Conservation (phyloP, 2,888 invertebrate species). For the Erebia aethiops region DNA sequence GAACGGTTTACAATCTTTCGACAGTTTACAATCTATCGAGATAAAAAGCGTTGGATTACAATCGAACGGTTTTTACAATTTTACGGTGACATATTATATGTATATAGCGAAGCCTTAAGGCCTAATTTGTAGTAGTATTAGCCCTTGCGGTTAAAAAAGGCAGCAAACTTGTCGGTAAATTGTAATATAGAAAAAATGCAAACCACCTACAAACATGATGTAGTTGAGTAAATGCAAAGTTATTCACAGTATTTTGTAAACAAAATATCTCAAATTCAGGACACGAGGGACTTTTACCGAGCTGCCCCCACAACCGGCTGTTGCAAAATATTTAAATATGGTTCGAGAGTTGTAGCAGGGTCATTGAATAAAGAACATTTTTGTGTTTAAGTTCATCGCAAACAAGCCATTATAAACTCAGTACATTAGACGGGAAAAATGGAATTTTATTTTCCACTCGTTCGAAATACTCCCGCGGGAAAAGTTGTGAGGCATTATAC, state of each 20-base stretch:
- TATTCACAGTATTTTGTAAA: not conserved
- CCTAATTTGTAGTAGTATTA: too few relatives aligned
- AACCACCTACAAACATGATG: too few relatives aligned
- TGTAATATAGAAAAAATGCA: too few relatives aligned
- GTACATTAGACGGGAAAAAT: slow-evolving; percentile 15
- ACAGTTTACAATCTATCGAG: too few relatives aligned
- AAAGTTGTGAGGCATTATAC: slow-evolving; percentile 7
- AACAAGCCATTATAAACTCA: slow-evolving; percentile 13
- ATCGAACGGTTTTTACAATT: too few relatives aligned
- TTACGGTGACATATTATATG: too few relatives aligned
- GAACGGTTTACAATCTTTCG: too few relatives aligned
- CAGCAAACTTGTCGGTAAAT: too few relatives aligned
- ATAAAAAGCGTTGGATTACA: too few relatives aligned
- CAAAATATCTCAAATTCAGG: not conserved
- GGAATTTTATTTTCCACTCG: slow-evolving; percentile 1
- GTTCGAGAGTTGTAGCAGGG: slow-evolving; percentile 1
- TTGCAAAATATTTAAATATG: slow-evolving; percentile 12
- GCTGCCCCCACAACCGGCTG: not conserved
- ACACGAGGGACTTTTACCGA: not conserved
- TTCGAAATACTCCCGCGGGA: not conserved
- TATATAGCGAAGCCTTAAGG: too few relatives aligned
- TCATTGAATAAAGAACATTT: slow-evolving; percentile 6
- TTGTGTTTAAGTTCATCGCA: slow-evolving; percentile 11
- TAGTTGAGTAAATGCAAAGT: not conserved
- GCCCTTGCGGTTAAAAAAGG: too few relatives aligned